phyloP scores from a whole-genome alignment of 2,888 invertebrate genomes.

The Tachina grossa region DNA sequence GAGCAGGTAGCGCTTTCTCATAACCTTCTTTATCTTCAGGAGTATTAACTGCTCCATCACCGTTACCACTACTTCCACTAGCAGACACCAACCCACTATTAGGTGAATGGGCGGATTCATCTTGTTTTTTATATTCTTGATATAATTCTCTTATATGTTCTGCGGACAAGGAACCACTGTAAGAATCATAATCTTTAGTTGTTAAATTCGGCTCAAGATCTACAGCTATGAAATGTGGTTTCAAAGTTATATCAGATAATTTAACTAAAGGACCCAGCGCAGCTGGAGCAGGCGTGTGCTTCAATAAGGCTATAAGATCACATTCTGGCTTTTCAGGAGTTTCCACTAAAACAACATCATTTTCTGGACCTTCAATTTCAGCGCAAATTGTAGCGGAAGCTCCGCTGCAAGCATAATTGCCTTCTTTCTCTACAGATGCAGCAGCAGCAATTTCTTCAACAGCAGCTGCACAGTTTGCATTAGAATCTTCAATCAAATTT shows the following conservation, averaged over 20 bases:
- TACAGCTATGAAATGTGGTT: slow-evolving; percentile 85
- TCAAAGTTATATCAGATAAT: slow-evolving; percentile 83
- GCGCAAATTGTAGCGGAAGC: slow-evolving; percentile 86
- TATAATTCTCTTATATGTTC: slow-evolving; percentile 86
- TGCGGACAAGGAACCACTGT: slow-evolving; percentile 79
- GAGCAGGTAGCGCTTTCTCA: slow-evolving; percentile 90
- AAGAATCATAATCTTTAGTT: slow-evolving; percentile 79
- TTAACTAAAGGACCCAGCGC: slow-evolving; percentile 77
- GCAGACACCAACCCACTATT: slow-evolving; percentile 71
- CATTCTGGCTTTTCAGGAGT: slow-evolving; percentile 88
- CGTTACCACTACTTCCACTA: slow-evolving; percentile 67
- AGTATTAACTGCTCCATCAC: slow-evolving; percentile 67
- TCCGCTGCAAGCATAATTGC: slow-evolving; percentile 70
- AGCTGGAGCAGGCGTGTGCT: slow-evolving; percentile 83
- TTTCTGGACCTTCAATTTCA: slow-evolving; percentile 92
- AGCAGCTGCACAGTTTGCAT: slow-evolving; percentile 82
- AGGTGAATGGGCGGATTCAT: slow-evolving; percentile 80
- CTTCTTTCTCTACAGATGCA: slow-evolving; percentile 68
- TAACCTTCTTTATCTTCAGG: slow-evolving; percentile 86
- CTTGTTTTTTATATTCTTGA: slow-evolving; percentile 85
- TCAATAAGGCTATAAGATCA: slow-evolving; percentile 88
- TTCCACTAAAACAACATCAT: slow-evolving; percentile 90
- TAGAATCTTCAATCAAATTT: slow-evolving; percentile 83
- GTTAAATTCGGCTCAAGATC: slow-evolving; percentile 84
- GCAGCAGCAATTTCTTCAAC: slow-evolving; percentile 76